phyloP scores from a whole-genome alignment of 2,888 invertebrate species.

The Spialia ferax region DNA sequence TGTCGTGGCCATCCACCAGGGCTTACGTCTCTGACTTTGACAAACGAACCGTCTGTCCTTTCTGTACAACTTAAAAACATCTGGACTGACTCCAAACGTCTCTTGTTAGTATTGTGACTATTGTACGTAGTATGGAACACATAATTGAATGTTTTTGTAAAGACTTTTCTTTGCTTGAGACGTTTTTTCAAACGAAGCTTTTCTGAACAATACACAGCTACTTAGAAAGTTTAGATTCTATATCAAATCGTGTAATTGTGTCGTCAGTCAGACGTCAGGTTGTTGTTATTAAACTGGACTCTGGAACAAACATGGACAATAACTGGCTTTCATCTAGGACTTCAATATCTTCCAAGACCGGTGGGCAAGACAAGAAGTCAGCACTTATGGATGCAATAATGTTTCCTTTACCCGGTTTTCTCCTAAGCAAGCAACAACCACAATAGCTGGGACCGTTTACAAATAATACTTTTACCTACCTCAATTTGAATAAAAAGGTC shows the following conservation, averaged over 20 bases:
- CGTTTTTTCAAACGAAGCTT: not conserved
- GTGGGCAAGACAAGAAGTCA: not conserved
- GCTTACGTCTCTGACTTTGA: conserved; percentile 25
- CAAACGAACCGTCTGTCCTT: conserved; percentile 19
- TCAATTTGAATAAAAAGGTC: conserved; percentile 5
- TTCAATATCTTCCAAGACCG: conserved; percentile 2
- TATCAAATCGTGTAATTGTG: conserved; percentile 3
- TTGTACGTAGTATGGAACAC: not conserved
- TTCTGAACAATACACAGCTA: not conserved
- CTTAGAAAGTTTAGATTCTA: not conserved
- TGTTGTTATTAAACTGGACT: conserved; percentile 3
- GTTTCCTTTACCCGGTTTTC: not conserved
- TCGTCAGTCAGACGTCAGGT: too few relatives aligned
- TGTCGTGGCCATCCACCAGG: not conserved
- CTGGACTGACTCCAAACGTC: not conserved
- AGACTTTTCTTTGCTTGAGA: not conserved
- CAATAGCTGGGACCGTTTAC: not conserved
- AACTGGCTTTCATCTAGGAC: not conserved
- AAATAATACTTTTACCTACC: conserved; percentile 7
- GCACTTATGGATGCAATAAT: not conserved
- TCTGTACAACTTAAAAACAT: conserved; percentile 5
- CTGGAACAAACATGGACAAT: not conserved
- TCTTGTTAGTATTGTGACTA: conserved; percentile 10
- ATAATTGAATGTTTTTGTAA: conserved; percentile 15
- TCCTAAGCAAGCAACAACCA: not conserved